Evolutionary conservation across 2,888 invertebrate species (phyloP).

Genomic region (Dolichomitus sp.): DNA sequence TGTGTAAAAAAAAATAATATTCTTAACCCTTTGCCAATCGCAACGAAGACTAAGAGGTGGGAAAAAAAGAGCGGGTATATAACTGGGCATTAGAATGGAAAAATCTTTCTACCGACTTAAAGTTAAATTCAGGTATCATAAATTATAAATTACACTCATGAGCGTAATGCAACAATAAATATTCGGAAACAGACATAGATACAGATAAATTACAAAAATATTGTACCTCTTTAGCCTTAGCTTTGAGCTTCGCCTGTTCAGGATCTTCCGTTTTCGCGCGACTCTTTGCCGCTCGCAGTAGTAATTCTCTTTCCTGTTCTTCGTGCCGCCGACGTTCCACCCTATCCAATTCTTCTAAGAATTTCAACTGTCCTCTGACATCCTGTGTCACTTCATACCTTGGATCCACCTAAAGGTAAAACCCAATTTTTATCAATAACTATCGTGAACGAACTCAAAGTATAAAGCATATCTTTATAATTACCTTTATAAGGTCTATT

Average conservation of each 20-base stretch:
- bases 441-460: not conserved
- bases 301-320: conserved; percentile 97
- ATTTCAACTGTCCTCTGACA: conserved; percentile 97
- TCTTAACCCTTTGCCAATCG: no score
- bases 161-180: no score
- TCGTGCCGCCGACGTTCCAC: conserved; percentile 97
- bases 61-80: no score
- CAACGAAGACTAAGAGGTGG: no score
- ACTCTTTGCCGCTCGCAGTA: conserved; percentile 97
- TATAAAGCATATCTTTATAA: conserved; percentile 37
- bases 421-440: conserved; percentile 39
- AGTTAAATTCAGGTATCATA: no score
- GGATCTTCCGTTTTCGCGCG: conserved; percentile 99
- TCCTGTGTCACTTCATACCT: conserved; percentile 96
- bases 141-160: no score
- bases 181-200: no score
- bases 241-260: conserved; percentile 98
- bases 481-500: conserved; percentile 95
- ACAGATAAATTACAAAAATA: conserved; percentile 10
- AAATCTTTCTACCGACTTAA: no score
- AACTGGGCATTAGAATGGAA: no score
- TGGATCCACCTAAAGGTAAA: conserved; percentile 90
- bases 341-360: conserved; percentile 98
- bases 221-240: conserved; percentile 93
- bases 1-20: no score